These are phyloP conservation scores for Syngnathoides biaculeatus DNA, from an alignment of 2,113 vertebrate species.

Conservation along the genomic window DNA sequence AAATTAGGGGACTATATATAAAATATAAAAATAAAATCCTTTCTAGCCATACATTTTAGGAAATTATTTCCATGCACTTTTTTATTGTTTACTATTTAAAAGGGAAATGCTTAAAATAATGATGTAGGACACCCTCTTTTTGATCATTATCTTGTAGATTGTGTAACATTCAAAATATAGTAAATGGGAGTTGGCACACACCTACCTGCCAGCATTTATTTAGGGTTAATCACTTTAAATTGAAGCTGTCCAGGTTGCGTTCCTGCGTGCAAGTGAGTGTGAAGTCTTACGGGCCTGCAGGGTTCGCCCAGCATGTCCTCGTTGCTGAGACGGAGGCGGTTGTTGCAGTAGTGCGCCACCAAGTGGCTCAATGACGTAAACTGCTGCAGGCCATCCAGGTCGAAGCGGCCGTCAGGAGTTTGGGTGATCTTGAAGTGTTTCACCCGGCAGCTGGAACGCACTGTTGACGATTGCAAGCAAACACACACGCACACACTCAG, in stretches of 20 bases:
- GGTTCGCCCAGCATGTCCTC: conserved; percentile 51
- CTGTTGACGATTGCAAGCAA: conserved; percentile 33
- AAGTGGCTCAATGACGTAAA: conserved; percentile 68
- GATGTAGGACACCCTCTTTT: no score
- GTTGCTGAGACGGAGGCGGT: conserved; percentile 53
- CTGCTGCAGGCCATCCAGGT: conserved; percentile 38
- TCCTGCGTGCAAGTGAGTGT: not conserved
- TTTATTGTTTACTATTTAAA: no score
- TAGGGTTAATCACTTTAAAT: not conserved
- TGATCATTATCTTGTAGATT: no score
- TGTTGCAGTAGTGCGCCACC: conserved; percentile 62
- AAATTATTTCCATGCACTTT: not conserved
- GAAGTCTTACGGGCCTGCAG: conserved; percentile 69
- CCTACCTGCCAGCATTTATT: not conserved
- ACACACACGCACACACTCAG: not conserved
- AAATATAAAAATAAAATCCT: not conserved
- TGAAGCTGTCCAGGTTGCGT: not conserved
- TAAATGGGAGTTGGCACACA: not conserved
- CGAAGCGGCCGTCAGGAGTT: not conserved
- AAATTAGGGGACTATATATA: not conserved
- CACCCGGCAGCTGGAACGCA: conserved; percentile 39
- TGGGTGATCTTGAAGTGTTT: conserved; percentile 76
- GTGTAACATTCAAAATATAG: not conserved
- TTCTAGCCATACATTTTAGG: no score
- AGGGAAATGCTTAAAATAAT: no score